Base-by-base conservation (phyloP, 2,113 vertebrate species). In the Shinisaurus crocodilurus region DNA sequence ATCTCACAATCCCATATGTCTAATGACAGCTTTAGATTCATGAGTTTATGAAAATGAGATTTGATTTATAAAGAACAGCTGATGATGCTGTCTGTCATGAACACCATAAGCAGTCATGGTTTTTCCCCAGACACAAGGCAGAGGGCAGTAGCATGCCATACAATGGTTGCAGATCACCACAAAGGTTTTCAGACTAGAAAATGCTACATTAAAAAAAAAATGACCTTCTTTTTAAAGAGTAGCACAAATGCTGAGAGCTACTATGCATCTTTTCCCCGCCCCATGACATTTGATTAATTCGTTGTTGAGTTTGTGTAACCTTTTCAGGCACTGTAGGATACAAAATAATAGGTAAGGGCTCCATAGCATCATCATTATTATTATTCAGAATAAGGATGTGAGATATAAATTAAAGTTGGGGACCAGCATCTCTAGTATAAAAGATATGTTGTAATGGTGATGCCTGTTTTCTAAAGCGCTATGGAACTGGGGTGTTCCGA, bases 101-200 rank as follows among this genome's bases (percentile, higher is more conserved):
- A 54, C 32, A 54, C 0, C 0, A 0, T 0, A 0, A 6, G 4
- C 8, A 0, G 43, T 82, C n/a, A 60, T 34, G 45, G 87, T 40
- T 86, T 87, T 92, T 43, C 93, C 92, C 8, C 57, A 88, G 63
- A 75, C 13, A 67, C 50, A 82, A 90, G 93, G 92, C 94, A 97
- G 97, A 95, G 96, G 97, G 97, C 97, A 96, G 97, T 95, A 97
- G 82, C 0, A 86, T 6, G 92, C 94, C 8, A n/a, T 20, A 25
- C 23, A 94, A 89, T 23, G 67, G 43, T 18, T 5, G 12, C 7
- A 23, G 4, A 83, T 89, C 63, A 34, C 34, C 13, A 1, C 6
- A 54, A 54, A 79, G 74, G 50, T 32, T 12, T 34, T 37, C 70
- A 0, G 18, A 77, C 40, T 79, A 29, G 91, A 92, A 92, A 92